phyloP scores from a whole-genome alignment of 2,113 vertebrate species.

The Nothoprocta pentlandii region DNA sequence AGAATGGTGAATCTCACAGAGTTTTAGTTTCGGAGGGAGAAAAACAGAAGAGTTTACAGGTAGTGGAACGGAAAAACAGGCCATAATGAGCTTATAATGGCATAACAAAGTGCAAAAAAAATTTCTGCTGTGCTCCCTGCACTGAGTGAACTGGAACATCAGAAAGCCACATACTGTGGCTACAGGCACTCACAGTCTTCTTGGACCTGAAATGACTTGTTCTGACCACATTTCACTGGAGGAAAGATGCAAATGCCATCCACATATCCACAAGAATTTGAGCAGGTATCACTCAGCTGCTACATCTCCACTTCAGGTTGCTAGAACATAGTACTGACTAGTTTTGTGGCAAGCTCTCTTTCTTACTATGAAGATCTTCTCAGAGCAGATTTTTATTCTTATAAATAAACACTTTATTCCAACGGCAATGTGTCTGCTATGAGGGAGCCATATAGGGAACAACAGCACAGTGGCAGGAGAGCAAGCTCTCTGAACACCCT shows the following conservation, averaged over 20 bases:
- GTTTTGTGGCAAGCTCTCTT: background rate
- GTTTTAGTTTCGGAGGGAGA: background rate
- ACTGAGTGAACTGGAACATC: background rate
- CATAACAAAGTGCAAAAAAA: background rate
- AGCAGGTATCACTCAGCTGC: background rate
- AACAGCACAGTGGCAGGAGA: background rate
- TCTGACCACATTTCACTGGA: background rate
- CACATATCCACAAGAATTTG: background rate
- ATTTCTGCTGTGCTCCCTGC: background rate
- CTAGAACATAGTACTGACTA: background rate
- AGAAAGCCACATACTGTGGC: background rate
- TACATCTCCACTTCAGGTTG: fast-evolving
- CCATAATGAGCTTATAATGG: background rate
- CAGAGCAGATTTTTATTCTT: background rate
- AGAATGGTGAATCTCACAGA: background rate
- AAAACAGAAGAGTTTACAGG: background rate
- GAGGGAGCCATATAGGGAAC: background rate
- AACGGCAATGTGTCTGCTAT: background rate
- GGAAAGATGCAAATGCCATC: background rate
- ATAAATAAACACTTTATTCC: background rate
- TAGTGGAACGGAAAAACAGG: background rate
- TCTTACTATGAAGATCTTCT: background rate
- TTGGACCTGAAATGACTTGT: background rate
- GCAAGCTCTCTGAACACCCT: background rate
- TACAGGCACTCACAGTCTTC: background rate